Conservation (phyloP, 1,140 invertebrate genomes). For the Rhagoletis zephyria region DNA sequence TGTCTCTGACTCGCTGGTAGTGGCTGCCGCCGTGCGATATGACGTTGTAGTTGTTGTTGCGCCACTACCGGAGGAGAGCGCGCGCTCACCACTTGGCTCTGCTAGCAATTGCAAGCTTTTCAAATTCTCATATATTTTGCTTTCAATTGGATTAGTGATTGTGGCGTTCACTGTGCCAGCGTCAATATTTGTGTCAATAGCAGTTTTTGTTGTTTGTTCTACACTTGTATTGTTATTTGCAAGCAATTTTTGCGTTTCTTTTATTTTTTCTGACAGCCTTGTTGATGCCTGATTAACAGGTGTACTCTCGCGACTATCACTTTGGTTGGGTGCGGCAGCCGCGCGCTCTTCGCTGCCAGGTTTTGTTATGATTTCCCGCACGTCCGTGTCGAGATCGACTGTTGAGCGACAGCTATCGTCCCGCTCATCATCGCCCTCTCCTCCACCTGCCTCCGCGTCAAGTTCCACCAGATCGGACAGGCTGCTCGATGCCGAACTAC, state of each 20-base stretch:
- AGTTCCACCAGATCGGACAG: constrained; percentile 68
- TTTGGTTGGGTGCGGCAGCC: constrained; percentile 59
- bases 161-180: background rate
- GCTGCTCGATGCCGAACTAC: constrained; percentile 70
- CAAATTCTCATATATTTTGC: constrained; percentile 46
- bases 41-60: background rate
- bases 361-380: constrained; percentile 57
- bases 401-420: constrained; percentile 62
- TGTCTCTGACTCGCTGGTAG: constrained; percentile 14
- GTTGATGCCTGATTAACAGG: constrained; percentile 64
- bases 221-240: constrained; percentile 35
- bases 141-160: background rate
- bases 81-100: constrained; percentile 20
- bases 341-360: background rate
- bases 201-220: constrained; percentile 50
- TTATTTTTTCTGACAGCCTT: constrained; percentile 58
- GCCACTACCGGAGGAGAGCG: constrained; percentile 13
- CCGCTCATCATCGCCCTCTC: constrained; percentile 62
- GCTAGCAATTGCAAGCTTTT: constrained; percentile 47
- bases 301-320: constrained; percentile 67
- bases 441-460: constrained; percentile 63
- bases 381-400: constrained; percentile 68
- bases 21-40: background rate
- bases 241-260: constrained; percentile 11
- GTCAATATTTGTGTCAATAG: constrained; percentile 50